These are phyloP conservation scores for Cladopsammia gracilis DNA, from an alignment of 64 coral and sea anemone species.

Conservation along the genomic window DNA sequence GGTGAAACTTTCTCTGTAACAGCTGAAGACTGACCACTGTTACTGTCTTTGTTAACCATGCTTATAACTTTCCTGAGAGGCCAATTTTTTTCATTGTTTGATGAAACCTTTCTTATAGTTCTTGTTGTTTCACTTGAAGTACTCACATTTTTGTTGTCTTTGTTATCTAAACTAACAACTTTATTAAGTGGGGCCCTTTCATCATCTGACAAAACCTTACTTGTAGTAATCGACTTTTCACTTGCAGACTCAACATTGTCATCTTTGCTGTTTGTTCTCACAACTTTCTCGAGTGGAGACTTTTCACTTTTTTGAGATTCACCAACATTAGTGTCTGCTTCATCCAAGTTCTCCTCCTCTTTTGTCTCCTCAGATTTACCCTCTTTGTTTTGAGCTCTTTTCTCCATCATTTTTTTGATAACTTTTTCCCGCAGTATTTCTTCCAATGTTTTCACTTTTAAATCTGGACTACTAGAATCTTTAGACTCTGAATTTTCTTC, in stretches of 20 bases:
- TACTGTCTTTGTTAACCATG: not conserved
- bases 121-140: constrained; percentile 8
- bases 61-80: not conserved
- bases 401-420: constrained; percentile 84
- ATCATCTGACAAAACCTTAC: not conserved
- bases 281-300: not conserved
- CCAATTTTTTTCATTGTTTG: not conserved
- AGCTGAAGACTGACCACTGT: not conserved
- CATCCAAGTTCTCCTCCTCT: constrained; percentile 1
- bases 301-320: constrained; percentile 1
- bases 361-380: not conserved
- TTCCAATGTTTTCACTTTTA: constrained; percentile 91
- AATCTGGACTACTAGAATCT: constrained; percentile 40
- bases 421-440: constrained; percentile 91
- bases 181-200: not conserved
- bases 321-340: not conserved
- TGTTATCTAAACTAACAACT: not conserved
- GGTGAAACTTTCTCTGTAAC: not conserved
- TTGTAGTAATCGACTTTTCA: not conserved
- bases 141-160: not conserved
- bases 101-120: not conserved
- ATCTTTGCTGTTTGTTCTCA: not conserved
- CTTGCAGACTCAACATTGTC: not conserved
- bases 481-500: constrained; percentile 26
- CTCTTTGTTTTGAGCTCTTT: constrained; percentile 61